Base-by-base conservation (phyloP, 2,888 invertebrate species). In the Apamea anceps region DNA sequence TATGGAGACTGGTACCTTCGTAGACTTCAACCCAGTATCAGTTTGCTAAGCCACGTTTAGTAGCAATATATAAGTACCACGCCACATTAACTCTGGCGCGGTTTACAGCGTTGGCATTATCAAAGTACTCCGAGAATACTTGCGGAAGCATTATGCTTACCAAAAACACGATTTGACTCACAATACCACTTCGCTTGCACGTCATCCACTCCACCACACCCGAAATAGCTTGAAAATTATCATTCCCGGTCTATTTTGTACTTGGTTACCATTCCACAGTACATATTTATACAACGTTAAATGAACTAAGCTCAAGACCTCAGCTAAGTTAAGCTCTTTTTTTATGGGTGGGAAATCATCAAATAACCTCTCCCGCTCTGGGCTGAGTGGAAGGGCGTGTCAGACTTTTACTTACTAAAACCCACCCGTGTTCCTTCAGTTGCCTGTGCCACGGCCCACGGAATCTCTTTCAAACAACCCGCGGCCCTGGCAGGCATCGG, bases 81-180 rank as follows among this genome's bases (percentile, higher is more conserved):
- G 54, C 28, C 37, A 28, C 65, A 83, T 63, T 60, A 82, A 75
- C 74, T 77, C 65, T 37, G n/a, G 32, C 48, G 71, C 67, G 65
- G 25, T 73, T 57, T 32, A 83, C 67, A 70, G 48, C 79, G 72
- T 73, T 87, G 85, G 77, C 87, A 85, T 79, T 85, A 85, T 87
- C 85, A 87, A 81, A 85, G 85, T 70, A 85, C 81, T 85, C 87
- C 84, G n/a, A 77, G 66, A 87, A 85, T 87, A 87, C 77, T 85
- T 81, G 85, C 85, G 85, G 85, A 85, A 85, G 87, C 85, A 75
- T 87, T 72, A 68, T 71, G 42, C 72, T 85, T 75, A 87, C 77
- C 80, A 80, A 87, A 87, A 85, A 87, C 85, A 80, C 85, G 75
- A 87, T 77, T 87, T 77, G 77, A 80, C 73, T 77, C 84, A 76